These are phyloP conservation scores for Agriopis leucophaearia DNA, from an alignment of 2,888 invertebrate species.

Conservation along the genomic window DNA sequence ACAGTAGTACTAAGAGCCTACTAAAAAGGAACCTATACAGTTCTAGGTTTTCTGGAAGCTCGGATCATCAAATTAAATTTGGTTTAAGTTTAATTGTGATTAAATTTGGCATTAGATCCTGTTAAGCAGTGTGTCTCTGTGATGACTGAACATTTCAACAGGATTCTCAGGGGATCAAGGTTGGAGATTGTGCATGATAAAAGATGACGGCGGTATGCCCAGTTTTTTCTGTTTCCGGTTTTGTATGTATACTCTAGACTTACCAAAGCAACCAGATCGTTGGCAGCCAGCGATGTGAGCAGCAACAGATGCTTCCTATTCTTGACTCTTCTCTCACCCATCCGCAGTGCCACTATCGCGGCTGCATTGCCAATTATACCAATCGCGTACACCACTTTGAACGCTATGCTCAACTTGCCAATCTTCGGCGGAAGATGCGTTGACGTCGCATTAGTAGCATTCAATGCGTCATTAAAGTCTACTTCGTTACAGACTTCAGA, in stretches of 20 bases:
- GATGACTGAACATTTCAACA: too few species aligned
- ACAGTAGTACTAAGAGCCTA: too few species aligned
- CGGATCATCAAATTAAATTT: too few species aligned
- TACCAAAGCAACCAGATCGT: constrained; percentile 91
- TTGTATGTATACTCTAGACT: constrained; percentile 42
- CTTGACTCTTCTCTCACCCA: constrained; percentile 89
- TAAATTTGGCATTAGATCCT: too few species aligned
- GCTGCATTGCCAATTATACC: constrained; percentile 92
- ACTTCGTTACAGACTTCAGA: not conserved
- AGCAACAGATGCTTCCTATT: constrained; percentile 94
- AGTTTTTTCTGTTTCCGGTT: too few species aligned
- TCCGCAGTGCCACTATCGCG: constrained; percentile 91
- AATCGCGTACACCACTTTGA: constrained; percentile 87
- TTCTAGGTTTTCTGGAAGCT: too few species aligned
- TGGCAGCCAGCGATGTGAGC: constrained; percentile 91
- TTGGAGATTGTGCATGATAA: too few species aligned
- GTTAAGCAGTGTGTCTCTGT: too few species aligned
- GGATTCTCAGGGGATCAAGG: too few species aligned
- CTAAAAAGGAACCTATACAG: too few species aligned
- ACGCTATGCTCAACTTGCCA: constrained; percentile 59
- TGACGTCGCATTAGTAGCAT: constrained; percentile 40
- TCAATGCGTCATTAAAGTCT: constrained; percentile 12
- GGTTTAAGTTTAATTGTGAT: too few species aligned
- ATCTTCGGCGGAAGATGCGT: constrained; percentile 19
- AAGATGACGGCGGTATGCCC: too few species aligned